These are phyloP conservation scores for Catharus fuscescens DNA, from an alignment of 2,113 vertebrate genomes.

Conservation along the genomic window DNA sequence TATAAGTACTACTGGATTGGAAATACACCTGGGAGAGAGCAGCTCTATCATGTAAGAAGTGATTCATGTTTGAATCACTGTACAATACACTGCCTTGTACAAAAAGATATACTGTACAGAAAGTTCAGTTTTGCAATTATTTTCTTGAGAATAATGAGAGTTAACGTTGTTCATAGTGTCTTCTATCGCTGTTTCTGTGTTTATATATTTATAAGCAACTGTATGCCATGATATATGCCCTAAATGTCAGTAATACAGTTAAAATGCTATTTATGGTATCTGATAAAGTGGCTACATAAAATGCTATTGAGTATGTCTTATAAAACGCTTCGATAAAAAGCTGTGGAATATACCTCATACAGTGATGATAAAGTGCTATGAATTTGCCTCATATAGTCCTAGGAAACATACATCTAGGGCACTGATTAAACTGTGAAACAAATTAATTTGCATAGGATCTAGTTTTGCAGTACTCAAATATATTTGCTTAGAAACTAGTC, in stretches of 20 bases:
- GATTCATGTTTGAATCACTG: not conserved
- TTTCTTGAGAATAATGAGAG: not conserved
- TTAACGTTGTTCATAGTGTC: not conserved
- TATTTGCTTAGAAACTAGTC: not conserved
- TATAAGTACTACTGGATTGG: not conserved
- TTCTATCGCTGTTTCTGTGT: not conserved
- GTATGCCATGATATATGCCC: not conserved
- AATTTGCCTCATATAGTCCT: not conserved
- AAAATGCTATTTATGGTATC: not conserved
- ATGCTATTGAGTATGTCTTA: not conserved
- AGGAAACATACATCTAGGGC: not conserved
- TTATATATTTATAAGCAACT: not conserved
- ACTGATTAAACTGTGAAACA: not conserved
- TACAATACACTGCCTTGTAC: not conserved
- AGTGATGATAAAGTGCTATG: not conserved
- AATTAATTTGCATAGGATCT: constrained; percentile 9
- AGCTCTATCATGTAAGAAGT: not conserved
- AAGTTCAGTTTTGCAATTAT: not conserved
- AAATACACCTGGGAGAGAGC: not conserved
- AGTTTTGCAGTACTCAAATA: not conserved
- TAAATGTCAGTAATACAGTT: not conserved
- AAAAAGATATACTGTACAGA: not conserved
- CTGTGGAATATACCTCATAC: not conserved
- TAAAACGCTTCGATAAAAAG: not conserved
- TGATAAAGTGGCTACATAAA: not conserved